A percentile compares a stretch with the other conserved stretches of the same genome.
These are phyloP conservation scores for Naja naja DNA, from an alignment of 2,113 vertebrate genomes.

Conservation along the genomic window DNA sequence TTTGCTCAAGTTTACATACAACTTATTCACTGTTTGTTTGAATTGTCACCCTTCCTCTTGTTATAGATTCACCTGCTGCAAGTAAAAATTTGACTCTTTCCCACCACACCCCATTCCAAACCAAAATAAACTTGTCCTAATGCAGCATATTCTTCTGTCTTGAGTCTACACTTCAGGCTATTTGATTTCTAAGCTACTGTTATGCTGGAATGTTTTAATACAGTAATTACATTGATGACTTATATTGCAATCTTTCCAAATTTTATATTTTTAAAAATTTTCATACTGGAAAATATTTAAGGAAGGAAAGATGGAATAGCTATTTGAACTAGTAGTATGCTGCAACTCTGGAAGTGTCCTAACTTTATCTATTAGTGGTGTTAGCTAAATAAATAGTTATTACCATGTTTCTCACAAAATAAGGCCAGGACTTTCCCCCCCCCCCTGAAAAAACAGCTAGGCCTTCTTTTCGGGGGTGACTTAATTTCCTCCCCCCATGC, in stretches of 20 bases:
- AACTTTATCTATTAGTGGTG: background rate
- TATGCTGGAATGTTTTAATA: background rate
- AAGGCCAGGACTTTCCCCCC: too few relatives aligned
- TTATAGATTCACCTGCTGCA: background rate
- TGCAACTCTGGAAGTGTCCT: background rate
- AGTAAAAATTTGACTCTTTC: conserved; percentile 13
- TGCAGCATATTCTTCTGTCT: background rate
- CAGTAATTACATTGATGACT: background rate
- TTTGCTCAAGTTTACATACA: background rate
- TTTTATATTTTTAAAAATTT: background rate
- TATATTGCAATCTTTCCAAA: background rate
- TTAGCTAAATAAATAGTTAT: too few relatives aligned
- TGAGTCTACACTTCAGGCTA: background rate
- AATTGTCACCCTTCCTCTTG: background rate
- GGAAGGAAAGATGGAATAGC: background rate
- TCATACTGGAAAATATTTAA: background rate
- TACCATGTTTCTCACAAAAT: too few relatives aligned
- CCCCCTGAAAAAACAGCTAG: too few relatives aligned
- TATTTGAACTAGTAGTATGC: background rate
- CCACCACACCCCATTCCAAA: conserved; percentile 6
- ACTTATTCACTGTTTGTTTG: background rate
- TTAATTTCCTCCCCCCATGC: too few relatives aligned
- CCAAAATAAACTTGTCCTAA: background rate
- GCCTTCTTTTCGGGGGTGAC: too few relatives aligned
- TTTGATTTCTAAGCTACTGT: background rate